Percentiles rank a stretch among this genome's conserved stretches.
Evolutionary conservation across 2,113 vertebrate species (phyloP).

Genomic region (Poicephalus gulielmi): DNA sequence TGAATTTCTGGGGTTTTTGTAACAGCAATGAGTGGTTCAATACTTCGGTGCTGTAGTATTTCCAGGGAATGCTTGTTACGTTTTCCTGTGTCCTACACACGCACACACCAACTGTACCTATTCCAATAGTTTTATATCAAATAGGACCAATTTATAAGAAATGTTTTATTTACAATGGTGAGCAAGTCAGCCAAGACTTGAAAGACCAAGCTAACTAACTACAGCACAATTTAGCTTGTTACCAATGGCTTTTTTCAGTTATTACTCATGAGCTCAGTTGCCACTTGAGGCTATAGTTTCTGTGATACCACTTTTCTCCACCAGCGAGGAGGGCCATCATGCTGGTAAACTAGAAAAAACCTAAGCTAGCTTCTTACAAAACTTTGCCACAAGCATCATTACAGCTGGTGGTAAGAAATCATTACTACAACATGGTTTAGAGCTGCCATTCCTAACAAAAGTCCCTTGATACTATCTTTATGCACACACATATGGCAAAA

Average conservation of each 20-base stretch:
- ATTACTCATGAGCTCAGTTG: not conserved
- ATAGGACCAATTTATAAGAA: not conserved
- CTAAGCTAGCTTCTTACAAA: not conserved
- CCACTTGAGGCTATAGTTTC: not conserved
- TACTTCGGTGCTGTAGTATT: not conserved
- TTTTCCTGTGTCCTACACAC: not conserved
- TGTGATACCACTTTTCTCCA: not conserved
- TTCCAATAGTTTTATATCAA: not conserved
- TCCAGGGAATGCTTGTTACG: not conserved
- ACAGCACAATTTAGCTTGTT: not conserved
- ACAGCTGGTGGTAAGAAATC: not conserved
- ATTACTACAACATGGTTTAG: not conserved
- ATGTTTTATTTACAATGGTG: not conserved
- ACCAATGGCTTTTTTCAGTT: not conserved
- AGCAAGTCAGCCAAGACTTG: not conserved
- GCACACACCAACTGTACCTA: not conserved
- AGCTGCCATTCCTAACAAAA: not conserved
- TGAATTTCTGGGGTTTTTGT: not conserved
- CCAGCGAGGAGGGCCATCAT: not conserved
- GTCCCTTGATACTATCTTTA: not conserved
- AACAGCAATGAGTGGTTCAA: not conserved
- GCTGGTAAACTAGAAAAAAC: not conserved
- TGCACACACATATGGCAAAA: not conserved
- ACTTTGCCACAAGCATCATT: not conserved
- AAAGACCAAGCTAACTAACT: not conserved